These are phyloP conservation scores for Cossypha heuglini DNA, from an alignment of 2,797 vertebrate species.

Conservation along the genomic window DNA sequence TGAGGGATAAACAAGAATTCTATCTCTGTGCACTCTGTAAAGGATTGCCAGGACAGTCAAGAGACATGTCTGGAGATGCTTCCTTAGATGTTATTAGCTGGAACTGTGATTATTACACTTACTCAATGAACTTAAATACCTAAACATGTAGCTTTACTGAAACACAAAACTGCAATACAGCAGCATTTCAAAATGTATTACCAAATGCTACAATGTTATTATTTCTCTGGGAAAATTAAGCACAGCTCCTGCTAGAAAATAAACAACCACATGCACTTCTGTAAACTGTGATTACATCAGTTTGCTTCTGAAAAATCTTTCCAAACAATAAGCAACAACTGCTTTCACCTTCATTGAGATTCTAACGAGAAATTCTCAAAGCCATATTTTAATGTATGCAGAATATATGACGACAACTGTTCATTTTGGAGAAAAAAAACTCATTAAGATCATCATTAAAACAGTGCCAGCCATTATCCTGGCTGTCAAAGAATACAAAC, in stretches of 20 bases:
- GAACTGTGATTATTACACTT: not conserved
- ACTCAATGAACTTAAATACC: not conserved
- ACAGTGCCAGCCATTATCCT: not conserved
- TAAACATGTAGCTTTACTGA: not conserved
- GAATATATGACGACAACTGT: not conserved
- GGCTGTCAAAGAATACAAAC: not conserved
- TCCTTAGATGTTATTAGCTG: not conserved
- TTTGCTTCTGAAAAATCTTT: not conserved
- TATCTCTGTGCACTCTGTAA: not conserved
- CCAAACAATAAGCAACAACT: not conserved
- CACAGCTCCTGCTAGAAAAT: not conserved
- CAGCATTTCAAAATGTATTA: not conserved
- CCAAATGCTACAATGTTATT: not conserved
- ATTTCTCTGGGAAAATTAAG: not conserved
- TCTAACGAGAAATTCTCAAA: not conserved
- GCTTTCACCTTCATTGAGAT: not conserved
- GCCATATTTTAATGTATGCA: not conserved
- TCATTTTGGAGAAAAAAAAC: not conserved
- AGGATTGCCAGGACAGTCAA: not conserved
- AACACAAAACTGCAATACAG: not conserved
- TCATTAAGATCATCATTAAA: not conserved
- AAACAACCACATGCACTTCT: not conserved
- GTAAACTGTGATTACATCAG: not conserved
- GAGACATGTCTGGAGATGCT: not conserved
- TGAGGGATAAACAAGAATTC: not conserved